Percentiles rank a stretch among this genome's conserved stretches.
Conservation (phyloP, 2,113 vertebrate species). For the Oxygymnocypris stewartii region DNA sequence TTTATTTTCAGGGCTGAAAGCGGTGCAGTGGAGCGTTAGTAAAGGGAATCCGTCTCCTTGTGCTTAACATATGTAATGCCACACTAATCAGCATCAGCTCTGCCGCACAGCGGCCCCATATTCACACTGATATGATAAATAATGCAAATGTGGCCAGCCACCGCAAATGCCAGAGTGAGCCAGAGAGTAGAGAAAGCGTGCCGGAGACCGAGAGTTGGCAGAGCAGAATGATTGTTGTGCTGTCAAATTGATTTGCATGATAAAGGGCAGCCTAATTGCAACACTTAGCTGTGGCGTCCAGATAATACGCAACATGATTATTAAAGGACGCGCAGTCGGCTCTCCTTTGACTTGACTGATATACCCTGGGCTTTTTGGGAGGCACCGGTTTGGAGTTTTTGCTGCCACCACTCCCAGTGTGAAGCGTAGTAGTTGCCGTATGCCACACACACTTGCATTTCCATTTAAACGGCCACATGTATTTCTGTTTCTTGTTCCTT, state of each 20-base stretch:
- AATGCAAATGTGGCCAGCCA: constrained; percentile 75
- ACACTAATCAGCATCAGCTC: constrained; percentile 66
- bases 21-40: constrained; percentile 56
- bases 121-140: constrained; percentile 76
- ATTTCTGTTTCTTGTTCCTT: constrained; percentile 34
- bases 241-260: constrained; percentile 80
- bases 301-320: constrained; percentile 74
- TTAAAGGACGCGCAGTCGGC: constrained; percentile 64
- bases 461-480: constrained; percentile 8
- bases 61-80: constrained; percentile 70
- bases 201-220: constrained; percentile 66
- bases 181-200: constrained; percentile 58
- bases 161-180: constrained; percentile 74
- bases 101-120: constrained; percentile 61
- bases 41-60: constrained; percentile 66
- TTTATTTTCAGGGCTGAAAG: constrained; percentile 51
- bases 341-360: constrained; percentile 66
- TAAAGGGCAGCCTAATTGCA: constrained; percentile 78
- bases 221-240: constrained; percentile 79
- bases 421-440: constrained; percentile 15
- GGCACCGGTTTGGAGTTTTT: constrained; percentile 49
- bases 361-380: constrained; percentile 64
- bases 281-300: constrained; percentile 75
- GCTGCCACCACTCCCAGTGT: constrained; percentile 12
- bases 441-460: not conserved